Percentiles rank a stretch among this genome's conserved stretches.
Evolutionary conservation across 2,797 vertebrate genomes (phyloP).

Genomic region (Catharus ustulatus): DNA sequence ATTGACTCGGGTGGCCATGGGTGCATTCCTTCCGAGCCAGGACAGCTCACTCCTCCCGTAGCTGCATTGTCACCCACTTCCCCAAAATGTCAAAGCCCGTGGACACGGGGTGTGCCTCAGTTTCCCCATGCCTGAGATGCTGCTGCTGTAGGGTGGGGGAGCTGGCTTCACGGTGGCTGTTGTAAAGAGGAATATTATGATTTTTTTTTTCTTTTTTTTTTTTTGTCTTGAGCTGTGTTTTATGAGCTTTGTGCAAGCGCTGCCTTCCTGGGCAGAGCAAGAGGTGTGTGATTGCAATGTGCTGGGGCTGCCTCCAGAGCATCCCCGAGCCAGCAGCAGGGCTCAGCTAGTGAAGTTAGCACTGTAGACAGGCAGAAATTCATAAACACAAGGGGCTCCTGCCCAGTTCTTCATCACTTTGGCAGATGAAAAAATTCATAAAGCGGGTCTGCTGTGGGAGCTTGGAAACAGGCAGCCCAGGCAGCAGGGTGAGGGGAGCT

Average conservation of each 20-base stretch:
- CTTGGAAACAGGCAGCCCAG: accelerated
- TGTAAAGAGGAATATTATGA: background rate
- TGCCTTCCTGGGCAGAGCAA: background rate
- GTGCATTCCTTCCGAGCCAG: background rate
- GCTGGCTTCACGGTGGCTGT: background rate
- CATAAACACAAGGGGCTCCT: background rate
- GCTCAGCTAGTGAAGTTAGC: background rate
- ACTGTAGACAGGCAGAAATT: no score
- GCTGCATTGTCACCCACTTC: background rate
- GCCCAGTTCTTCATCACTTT: background rate
- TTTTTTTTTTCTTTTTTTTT: background rate
- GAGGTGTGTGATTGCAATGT: background rate
- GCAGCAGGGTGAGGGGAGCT: background rate
- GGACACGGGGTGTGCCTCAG: background rate
- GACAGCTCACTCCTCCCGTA: accelerated
- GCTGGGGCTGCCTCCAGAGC: background rate
- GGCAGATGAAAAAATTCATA: background rate
- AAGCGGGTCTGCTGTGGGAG: background rate
- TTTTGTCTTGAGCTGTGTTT: background rate
- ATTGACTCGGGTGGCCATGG: accelerated
- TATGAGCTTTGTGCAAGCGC: background rate
- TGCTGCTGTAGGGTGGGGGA: background rate
- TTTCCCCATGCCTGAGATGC: slow-evolving; percentile 1
- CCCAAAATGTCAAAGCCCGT: accelerated
- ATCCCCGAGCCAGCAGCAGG: background rate